A percentile compares a stretch with the other conserved stretches of the same genome.
These are phyloP conservation scores for Zaprionus bogoriensis DNA, from an alignment of 2,888 invertebrate genomes.

Conservation along the genomic window DNA sequence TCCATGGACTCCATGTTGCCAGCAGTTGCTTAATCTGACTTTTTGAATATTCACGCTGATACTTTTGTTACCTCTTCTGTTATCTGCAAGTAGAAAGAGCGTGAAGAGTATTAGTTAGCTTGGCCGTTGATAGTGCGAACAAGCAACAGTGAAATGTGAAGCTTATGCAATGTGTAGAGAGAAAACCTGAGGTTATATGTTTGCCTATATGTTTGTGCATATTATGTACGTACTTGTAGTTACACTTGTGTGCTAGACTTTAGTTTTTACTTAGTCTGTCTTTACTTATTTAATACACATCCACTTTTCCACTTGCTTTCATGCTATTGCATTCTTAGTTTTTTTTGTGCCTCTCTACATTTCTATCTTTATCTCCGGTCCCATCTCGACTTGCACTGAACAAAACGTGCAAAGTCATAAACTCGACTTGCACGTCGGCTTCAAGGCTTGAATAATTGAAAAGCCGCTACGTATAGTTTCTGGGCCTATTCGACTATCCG, in stretches of 20 bases:
- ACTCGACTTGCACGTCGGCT: constrained; percentile 49
- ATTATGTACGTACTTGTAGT: constrained; percentile 3
- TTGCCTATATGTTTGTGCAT: neutral
- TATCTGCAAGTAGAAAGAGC: constrained; percentile 60
- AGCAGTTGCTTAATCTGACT: constrained; percentile 15
- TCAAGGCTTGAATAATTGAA: constrained; percentile 59
- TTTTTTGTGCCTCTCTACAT: constrained; percentile 19
- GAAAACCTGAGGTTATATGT: constrained; percentile 15
- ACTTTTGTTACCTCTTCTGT: constrained; percentile 4
- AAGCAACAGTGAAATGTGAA: constrained; percentile 9
- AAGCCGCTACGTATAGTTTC: constrained; percentile 47
- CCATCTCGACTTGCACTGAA: constrained; percentile 22
- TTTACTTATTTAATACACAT: constrained; percentile 70
- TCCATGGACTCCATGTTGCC: constrained; percentile 93
- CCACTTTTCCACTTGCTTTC: constrained; percentile 62
- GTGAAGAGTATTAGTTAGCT: constrained; percentile 27
- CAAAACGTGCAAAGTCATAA: constrained; percentile 46
- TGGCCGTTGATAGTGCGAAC: constrained; percentile 16
- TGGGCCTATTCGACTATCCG: neutral
- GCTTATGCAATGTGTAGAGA: constrained; percentile 54
- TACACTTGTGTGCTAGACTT: neutral
- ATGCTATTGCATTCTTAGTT: constrained; percentile 51
- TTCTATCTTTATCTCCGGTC: constrained; percentile 19
- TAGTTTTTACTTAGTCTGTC: constrained; percentile 20
- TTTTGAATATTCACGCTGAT: constrained; percentile 44